Percentiles rank a stretch among this genome's conserved stretches.
Conservation (phyloP, 2,113 vertebrate species). For the Nettapus auritus region DNA sequence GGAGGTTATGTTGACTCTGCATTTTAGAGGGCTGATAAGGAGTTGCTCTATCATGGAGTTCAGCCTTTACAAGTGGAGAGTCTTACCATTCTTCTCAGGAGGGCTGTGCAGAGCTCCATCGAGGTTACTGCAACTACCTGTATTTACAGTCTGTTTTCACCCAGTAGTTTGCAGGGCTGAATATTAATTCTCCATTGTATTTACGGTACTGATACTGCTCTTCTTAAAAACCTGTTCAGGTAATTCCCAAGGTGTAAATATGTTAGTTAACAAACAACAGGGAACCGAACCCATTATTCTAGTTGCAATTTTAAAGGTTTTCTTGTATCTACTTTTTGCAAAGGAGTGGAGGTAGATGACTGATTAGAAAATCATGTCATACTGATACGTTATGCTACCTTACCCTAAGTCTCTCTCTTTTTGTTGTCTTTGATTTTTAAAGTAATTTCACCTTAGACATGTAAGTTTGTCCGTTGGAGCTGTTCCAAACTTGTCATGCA, state of each 20-base stretch:
- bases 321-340: not conserved
- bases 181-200: not conserved
- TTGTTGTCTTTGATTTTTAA: not conserved
- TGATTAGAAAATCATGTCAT: not conserved
- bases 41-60: not conserved
- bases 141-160: not conserved
- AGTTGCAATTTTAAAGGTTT: not conserved
- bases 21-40: not conserved
- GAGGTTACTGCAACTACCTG: not conserved
- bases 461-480: not conserved
- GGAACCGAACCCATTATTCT: not conserved
- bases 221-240: not conserved
- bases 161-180: not conserved
- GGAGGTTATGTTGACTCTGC: not conserved
- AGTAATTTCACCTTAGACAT: not conserved
- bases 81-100: not conserved
- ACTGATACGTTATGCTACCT: not conserved
- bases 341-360: not conserved
- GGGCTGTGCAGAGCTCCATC: accelerated
- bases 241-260: not conserved
- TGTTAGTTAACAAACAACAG: not conserved
- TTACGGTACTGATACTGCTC: not conserved
- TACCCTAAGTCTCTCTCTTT: not conserved
- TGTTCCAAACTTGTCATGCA: not conserved
- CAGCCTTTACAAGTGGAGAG: not conserved